phyloP scores from a whole-genome alignment of 1,140 invertebrate genomes.

The Rhysida immarginata region DNA sequence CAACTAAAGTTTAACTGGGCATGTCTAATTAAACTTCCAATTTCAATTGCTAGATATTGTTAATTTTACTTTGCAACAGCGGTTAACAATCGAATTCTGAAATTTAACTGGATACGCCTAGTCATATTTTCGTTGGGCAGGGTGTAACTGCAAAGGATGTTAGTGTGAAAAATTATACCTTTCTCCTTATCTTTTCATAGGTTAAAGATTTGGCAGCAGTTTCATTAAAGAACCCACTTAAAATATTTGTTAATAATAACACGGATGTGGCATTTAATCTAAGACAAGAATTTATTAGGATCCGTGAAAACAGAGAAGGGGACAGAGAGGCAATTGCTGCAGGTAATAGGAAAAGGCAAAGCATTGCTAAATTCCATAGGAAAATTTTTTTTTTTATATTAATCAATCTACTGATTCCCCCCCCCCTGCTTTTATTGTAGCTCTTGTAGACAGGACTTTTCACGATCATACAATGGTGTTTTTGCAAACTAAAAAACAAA shows the following conservation, averaged over 20 bases:
- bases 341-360: constrained; percentile 23
- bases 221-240: constrained; percentile 78
- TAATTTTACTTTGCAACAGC: too few species aligned
- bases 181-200: constrained; percentile 18
- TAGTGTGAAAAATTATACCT: too few species aligned
- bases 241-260: constrained; percentile 81
- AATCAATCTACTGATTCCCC: too few species aligned
- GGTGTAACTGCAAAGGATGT: too few species aligned
- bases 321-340: constrained; percentile 83
- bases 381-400: constrained; percentile 4
- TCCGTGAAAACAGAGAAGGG: constrained; percentile 60
- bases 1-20: too few species aligned
- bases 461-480: constrained; percentile 84
- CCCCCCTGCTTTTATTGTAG: too few species aligned
- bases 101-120: too few species aligned
- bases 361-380: not conserved
- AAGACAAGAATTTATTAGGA: constrained; percentile 87
- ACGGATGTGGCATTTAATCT: constrained; percentile 89
- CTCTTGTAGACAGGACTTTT: constrained; percentile 85
- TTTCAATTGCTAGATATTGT: too few species aligned
- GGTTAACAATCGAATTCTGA: too few species aligned
- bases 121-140: too few species aligned
- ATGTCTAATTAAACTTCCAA: too few species aligned
- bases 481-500: constrained; percentile 87
- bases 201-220: constrained; percentile 85